Conservation (phyloP, 2,888 invertebrate genomes). For the Portevinia maculata region DNA sequence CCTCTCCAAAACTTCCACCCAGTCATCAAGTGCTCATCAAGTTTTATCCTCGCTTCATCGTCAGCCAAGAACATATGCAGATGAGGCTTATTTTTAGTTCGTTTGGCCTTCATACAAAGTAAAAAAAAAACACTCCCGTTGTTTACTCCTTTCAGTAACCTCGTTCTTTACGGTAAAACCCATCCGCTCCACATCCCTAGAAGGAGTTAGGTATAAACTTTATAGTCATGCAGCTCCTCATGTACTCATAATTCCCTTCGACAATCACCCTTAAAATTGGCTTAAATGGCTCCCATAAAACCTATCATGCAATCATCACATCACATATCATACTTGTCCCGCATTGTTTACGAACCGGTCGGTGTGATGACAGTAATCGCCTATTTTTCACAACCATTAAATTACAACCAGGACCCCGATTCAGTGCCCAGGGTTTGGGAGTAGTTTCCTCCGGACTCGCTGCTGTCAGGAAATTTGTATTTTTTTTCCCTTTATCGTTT, state of each 20-base stretch:
- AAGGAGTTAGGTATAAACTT: slow-evolving; percentile 50
- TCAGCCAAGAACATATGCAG: too few relatives aligned
- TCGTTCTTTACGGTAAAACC: too few relatives aligned
- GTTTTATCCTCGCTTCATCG: too few relatives aligned
- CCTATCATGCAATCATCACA: slow-evolving; percentile 66
- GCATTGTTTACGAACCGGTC: slow-evolving; percentile 57
- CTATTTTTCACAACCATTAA: slow-evolving; percentile 73
- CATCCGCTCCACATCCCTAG: background rate
- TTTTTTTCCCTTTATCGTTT: slow-evolving; percentile 4
- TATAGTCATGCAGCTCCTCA: slow-evolving; percentile 3
- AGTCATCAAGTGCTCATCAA: too few relatives aligned
- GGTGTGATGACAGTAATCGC: slow-evolving; percentile 72
- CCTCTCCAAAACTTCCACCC: too few relatives aligned
- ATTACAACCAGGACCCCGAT: slow-evolving; percentile 44
- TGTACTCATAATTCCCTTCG: slow-evolving; percentile 16
- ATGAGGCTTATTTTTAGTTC: too few relatives aligned
- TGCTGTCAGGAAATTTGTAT: slow-evolving; percentile 35
- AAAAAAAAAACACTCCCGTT: background rate
- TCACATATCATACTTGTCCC: slow-evolving; percentile 68
- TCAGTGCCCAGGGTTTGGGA: slow-evolving; percentile 24
- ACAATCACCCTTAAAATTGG: slow-evolving; percentile 23
- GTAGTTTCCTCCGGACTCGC: background rate
- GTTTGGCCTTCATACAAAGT: too few relatives aligned
- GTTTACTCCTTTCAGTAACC: background rate
- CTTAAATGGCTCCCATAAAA: slow-evolving; percentile 54